Evolutionary conservation across 1,140 invertebrate species (phyloP), one percentile per base, ranked within the genome.

Genomic region (Lerema accius): DNA sequence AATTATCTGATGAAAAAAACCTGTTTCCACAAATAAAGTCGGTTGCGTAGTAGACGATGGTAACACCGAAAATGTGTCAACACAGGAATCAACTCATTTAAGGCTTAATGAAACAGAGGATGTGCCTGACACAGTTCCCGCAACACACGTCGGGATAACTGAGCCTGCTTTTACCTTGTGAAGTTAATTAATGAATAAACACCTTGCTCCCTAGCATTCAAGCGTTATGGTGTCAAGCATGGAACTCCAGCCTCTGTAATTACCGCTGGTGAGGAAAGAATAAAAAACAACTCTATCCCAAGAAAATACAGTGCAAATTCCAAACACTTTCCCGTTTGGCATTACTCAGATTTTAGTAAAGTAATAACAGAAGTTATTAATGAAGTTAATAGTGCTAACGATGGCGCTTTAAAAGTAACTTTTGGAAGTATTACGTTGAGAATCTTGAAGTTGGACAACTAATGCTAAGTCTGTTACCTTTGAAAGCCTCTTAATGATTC

Each of bases 131-230:
- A 58, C 26, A 56, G 39, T 56, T 56, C 40, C 39, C 32, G 35
- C 40, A 43, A 56, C 40, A 45, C 42, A 45, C 16, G 40, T 23
- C 23, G 40, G 42, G 53, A 37, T 16, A 17, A 45, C 37, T 37
- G 50, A 53, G 50, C 50, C 37, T 40, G 39, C 53, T 46, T 45
- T 45, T 46, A 48, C 45, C 53, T 58, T 16, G 40, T 58, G 43
- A 58, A 58, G 53, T 58, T 58, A 58, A 58, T 58, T 58, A 58
- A 58, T 45, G 40, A 43, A 23, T 56, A 56, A 56, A 56, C 53
- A 56, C 53, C 40, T 56, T 43, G 40, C 53, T 56, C 50, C 17
- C 9, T 45, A 56, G 53, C 40, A 45, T 45, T 56, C 53, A 56
- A 17, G 40, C 53, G 53, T 45, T 56, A 56, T 43, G 53, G 53